Conservation (phyloP, 1,140 invertebrate species). For the Drosophila kikkawai region DNA sequence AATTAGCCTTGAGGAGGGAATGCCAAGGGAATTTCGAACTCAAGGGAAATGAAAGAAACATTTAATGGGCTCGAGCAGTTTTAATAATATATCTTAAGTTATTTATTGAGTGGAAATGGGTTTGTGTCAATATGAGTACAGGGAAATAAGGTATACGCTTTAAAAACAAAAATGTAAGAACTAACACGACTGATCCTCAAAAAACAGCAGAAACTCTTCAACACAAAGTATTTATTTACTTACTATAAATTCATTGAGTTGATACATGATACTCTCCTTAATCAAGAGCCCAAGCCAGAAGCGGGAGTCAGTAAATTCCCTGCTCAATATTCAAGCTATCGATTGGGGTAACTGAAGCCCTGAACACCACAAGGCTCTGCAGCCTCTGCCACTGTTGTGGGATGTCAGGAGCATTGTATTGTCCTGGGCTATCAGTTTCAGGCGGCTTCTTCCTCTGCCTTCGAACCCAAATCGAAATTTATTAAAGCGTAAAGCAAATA, state of each 20-base stretch:
- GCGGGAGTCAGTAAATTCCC: background rate
- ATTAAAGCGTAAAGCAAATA: conserved; percentile 57
- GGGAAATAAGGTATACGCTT: no score
- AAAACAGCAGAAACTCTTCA: no score
- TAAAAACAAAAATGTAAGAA: no score
- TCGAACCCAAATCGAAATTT: conserved; percentile 48
- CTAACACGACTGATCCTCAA: no score
- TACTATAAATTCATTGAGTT: background rate
- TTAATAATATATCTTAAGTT: background rate
- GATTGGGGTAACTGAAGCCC: conserved; percentile 24
- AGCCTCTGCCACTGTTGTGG: background rate
- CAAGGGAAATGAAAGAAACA: background rate
- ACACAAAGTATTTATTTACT: background rate
- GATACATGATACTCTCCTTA: background rate
- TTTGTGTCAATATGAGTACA: background rate
- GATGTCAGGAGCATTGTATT: conserved; percentile 17
- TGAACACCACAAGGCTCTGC: background rate
- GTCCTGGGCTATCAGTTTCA: conserved; percentile 44
- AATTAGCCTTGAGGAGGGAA: background rate
- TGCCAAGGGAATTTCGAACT: background rate
- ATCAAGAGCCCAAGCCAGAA: background rate
- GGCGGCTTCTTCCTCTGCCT: conserved; percentile 1
- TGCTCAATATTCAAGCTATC: conserved; percentile 17
- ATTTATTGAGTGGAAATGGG: background rate
- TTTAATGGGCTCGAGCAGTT: background rate